Evolutionary conservation across 2,113 vertebrate genomes (phyloP).

Genomic region (Rhea americana): DNA sequence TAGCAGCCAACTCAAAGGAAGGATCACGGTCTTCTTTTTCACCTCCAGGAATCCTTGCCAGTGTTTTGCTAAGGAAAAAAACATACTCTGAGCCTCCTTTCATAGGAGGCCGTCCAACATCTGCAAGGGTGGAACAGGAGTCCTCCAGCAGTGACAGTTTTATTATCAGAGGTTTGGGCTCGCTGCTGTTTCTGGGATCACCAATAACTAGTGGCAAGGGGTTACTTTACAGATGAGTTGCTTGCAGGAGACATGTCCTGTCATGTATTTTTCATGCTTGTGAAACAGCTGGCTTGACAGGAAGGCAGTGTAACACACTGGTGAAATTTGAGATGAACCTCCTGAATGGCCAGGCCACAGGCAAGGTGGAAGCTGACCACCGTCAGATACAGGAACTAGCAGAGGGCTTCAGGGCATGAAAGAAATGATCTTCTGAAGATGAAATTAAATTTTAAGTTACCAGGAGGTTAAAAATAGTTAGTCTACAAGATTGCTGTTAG

Average conservation of each 20-base stretch:
- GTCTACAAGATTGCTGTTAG: background rate
- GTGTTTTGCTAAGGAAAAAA: constrained; percentile 46
- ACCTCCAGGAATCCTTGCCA: constrained; percentile 22
- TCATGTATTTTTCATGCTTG: background rate
- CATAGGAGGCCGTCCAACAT: background rate
- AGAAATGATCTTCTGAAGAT: background rate
- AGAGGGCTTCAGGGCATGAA: background rate
- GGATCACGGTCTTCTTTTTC: constrained; percentile 12
- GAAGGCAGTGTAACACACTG: background rate
- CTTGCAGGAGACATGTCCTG: background rate
- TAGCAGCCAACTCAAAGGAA: constrained; percentile 12
- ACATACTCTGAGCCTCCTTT: background rate
- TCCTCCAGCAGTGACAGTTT: background rate
- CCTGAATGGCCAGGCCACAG: background rate
- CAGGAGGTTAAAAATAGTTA: background rate
- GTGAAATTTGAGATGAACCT: background rate
- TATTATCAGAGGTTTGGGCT: background rate
- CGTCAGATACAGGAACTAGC: background rate
- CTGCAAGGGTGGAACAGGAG: background rate
- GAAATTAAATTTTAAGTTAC: background rate
- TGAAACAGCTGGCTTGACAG: background rate
- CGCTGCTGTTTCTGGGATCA: background rate
- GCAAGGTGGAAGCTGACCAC: no score
- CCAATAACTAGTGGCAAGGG: background rate
- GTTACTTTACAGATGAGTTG: background rate